These are phyloP conservation scores for Sander vitreus DNA, from an alignment of 2,113 vertebrate species.

Conservation along the genomic window DNA sequence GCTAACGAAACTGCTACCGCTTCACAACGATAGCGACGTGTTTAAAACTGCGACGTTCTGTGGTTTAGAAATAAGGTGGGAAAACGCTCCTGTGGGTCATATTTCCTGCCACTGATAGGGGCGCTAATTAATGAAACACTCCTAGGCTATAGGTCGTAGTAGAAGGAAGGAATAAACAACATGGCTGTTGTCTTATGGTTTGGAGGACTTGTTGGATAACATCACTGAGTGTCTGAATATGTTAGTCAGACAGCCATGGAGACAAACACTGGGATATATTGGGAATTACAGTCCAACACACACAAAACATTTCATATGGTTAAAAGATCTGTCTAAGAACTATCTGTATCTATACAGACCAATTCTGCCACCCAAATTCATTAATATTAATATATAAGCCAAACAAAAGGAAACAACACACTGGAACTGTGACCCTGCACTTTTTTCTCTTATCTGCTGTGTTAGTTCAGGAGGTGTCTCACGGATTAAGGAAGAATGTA, in stretches of 20 bases:
- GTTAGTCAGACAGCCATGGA: not conserved
- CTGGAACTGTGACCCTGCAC: not conserved
- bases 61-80: no score
- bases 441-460: not conserved
- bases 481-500: not conserved
- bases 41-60: no score
- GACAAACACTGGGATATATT: not conserved
- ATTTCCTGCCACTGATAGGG: no score
- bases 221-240: not conserved
- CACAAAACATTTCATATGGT: not conserved
- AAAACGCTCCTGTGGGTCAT: no score
- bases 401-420: constrained; percentile 22
- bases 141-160: no score
- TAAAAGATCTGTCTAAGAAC: not conserved
- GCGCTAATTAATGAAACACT: no score
- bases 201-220: not conserved
- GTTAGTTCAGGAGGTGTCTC: constrained; percentile 26
- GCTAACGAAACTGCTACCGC: no score
- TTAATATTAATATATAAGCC: not conserved
- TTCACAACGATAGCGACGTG: no score
- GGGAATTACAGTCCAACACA: not conserved
- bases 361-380: not conserved
- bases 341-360: not conserved
- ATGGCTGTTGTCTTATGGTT: no score
- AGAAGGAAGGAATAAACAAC: no score